These are phyloP conservation scores for Himalopsyche tibetana DNA, from an alignment of 2,888 invertebrate species.

Conservation along the genomic window DNA sequence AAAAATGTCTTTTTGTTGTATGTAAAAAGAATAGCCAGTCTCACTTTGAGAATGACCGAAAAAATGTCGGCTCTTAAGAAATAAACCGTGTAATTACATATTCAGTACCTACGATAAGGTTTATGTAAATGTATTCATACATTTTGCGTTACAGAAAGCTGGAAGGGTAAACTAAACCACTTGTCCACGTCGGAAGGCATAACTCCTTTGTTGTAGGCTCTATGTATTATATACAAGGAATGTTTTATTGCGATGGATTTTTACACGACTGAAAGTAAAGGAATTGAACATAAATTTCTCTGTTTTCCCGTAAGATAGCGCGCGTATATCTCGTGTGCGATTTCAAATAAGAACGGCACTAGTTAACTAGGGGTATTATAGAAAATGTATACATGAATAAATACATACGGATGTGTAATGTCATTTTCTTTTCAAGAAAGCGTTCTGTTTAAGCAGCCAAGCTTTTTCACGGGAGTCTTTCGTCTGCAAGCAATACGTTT, in stretches of 20 bases:
- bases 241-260: constrained; percentile 38
- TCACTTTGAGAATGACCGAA: neutral
- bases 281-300: constrained; percentile 13
- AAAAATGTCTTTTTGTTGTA: no score
- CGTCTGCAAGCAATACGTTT: constrained; percentile 2
- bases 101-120: constrained; percentile 31
- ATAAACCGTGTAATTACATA: constrained; percentile 32
- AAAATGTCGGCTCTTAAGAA: constrained; percentile 7
- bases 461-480: neutral
- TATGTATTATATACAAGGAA: constrained; percentile 3
- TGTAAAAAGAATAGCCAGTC: no score
- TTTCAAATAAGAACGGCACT: constrained; percentile 4
- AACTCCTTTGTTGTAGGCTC: constrained; percentile 39
- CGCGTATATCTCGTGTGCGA: neutral
- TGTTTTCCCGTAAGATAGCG: constrained; percentile 33
- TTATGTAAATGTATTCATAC: constrained; percentile 38
- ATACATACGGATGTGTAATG: constrained; percentile 20
- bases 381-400: constrained; percentile 33
- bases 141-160: constrained; percentile 12
- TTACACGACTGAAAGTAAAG: constrained; percentile 42
- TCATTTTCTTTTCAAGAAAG: constrained; percentile 19
- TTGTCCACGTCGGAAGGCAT: constrained; percentile 43
- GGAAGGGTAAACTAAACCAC: constrained; percentile 43
- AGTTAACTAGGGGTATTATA: constrained; percentile 24
- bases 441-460: neutral